These are phyloP conservation scores for Lordiphosa clarofinis DNA, from an alignment of 1,140 invertebrate species.

Conservation along the genomic window DNA sequence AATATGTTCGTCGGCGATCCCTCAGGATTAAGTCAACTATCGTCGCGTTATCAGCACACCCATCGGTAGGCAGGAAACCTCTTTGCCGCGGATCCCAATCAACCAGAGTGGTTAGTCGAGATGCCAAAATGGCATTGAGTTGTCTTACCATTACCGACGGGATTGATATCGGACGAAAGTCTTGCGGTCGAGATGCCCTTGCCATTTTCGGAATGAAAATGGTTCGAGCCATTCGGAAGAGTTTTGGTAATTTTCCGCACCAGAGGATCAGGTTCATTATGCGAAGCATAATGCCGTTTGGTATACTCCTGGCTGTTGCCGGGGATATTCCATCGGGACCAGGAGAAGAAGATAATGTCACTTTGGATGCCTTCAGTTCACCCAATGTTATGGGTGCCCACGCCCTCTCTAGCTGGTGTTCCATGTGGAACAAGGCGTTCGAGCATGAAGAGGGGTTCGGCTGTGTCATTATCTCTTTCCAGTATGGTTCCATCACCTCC, in stretches of 20 bases:
- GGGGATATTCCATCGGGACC: slow-evolving; percentile 15
- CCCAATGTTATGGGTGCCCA: slow-evolving; percentile 9
- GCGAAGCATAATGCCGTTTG: slow-evolving; percentile 24
- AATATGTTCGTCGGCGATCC: slow-evolving; percentile 9
- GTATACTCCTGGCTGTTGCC: slow-evolving; percentile 11
- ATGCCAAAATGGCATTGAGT: slow-evolving; percentile 22
- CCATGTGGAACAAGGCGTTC: background rate
- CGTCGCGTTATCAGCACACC: slow-evolving; percentile 31
- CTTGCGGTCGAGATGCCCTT: slow-evolving; percentile 10
- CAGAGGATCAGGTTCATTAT: slow-evolving; percentile 33
- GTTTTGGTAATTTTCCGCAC: slow-evolving; percentile 14
- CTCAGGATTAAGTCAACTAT: slow-evolving; percentile 28
- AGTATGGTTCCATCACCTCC: background rate
- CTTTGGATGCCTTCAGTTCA: background rate
- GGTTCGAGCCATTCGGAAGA: slow-evolving; percentile 25
- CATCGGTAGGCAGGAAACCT: slow-evolving; percentile 23
- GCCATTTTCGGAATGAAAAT: slow-evolving; percentile 26
- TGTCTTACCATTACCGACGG: slow-evolving; percentile 25
- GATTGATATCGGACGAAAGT: slow-evolving; percentile 27
- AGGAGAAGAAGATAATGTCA: slow-evolving; percentile 2
- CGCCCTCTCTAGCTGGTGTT: slow-evolving; percentile 9
- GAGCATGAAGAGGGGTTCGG: slow-evolving; percentile 2
- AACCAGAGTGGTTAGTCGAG: slow-evolving; percentile 11
- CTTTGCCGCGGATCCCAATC: slow-evolving; percentile 21
- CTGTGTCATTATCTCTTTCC: slow-evolving; percentile 17